A percentile compares a stretch with the other conserved stretches of the same genome.
These are phyloP conservation scores for Ariolimax columbianus DNA, from an alignment of 2,888 invertebrate genomes.

Conservation along the genomic window DNA sequence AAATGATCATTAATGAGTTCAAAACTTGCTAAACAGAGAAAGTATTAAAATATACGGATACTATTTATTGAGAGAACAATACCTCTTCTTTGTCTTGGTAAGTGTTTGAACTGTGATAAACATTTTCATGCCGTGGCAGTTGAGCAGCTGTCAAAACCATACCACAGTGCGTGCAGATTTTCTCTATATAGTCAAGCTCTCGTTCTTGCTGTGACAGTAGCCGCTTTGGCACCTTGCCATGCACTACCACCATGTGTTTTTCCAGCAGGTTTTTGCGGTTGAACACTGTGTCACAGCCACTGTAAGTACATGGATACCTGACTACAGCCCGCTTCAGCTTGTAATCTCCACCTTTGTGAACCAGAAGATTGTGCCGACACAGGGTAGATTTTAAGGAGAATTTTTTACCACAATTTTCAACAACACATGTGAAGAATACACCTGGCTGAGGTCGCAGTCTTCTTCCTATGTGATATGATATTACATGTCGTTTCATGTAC, in stretches of 20 bases:
- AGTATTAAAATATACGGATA: not conserved
- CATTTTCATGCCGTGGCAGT: not conserved
- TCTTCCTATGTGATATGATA: constrained; percentile 27
- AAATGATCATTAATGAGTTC: not conserved
- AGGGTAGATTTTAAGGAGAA: constrained; percentile 43
- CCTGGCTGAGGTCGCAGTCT: constrained; percentile 32
- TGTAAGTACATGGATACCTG: constrained; percentile 26
- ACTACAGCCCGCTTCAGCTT: constrained; percentile 32
- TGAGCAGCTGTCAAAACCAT: constrained; percentile 11
- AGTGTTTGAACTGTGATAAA: not conserved
- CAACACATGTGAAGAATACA: constrained; percentile 2
- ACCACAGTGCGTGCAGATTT: constrained; percentile 35
- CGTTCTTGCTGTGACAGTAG: not conserved
- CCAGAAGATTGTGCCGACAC: constrained; percentile 38
- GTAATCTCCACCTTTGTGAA: constrained; percentile 45
- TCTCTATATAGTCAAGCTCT: constrained; percentile 15
- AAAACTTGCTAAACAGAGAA: not conserved
- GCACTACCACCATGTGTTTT: constrained; percentile 34
- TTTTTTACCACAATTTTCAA: constrained; percentile 29
- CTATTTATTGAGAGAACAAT: not conserved
- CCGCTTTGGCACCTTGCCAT: constrained; percentile 18
- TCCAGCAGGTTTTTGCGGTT: constrained; percentile 37
- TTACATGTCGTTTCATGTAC: constrained; percentile 41
- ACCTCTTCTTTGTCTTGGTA: constrained; percentile 16
- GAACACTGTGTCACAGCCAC: constrained; percentile 22